Conservation (phyloP, 1,140 invertebrate genomes). For the Nylanderia fulva region DNA sequence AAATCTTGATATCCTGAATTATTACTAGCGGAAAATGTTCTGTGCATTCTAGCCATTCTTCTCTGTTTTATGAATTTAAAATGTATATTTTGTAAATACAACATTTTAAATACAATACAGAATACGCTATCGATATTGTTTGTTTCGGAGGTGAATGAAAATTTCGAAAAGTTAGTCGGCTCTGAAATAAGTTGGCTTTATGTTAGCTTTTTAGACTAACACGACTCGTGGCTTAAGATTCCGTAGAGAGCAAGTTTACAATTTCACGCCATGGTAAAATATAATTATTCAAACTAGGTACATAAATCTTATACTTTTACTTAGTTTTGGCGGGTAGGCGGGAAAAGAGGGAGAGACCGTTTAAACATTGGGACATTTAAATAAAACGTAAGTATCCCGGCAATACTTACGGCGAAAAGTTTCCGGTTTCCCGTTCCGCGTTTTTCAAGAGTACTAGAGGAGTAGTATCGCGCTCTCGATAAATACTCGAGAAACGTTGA, state of each 20-base stretch:
- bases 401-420: not conserved
- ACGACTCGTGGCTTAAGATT: conserved; percentile 5
- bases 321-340: not conserved
- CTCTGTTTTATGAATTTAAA: not conserved
- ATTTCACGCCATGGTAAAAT: conserved; percentile 1
- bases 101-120: no score
- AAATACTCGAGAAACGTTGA: conserved; percentile 10
- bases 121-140: conserved; percentile 3
- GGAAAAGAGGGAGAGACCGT: not conserved
- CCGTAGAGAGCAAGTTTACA: conserved; percentile 9
- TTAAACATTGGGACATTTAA: not conserved
- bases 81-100: not conserved
- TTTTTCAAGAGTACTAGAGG: conserved; percentile 12
- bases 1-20: not conserved
- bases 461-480: not conserved
- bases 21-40: not conserved
- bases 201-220: not conserved
- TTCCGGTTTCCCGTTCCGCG: not conserved
- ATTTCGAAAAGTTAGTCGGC: not conserved
- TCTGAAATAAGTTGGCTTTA: not conserved
- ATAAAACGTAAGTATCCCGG: conserved; percentile 21
- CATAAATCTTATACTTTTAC: not conserved
- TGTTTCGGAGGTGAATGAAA: not conserved
- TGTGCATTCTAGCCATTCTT: not conserved
- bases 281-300: conserved; percentile 8